Evolutionary conservation across 2,797 vertebrate genomes (phyloP), one percentile per base, ranked within the genome.

Genomic region (Siniperca obscura): DNA sequence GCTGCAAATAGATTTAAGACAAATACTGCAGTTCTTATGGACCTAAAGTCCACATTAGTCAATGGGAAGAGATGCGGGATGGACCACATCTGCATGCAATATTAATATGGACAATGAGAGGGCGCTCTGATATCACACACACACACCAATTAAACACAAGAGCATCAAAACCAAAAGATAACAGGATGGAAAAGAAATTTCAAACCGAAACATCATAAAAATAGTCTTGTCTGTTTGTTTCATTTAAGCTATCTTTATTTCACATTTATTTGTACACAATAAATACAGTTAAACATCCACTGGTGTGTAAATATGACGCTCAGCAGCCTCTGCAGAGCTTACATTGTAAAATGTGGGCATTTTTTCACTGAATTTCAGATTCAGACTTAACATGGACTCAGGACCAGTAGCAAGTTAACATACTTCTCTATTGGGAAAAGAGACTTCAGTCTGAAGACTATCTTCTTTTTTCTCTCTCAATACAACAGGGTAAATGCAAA

Each of bases 231-330:
- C 50, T 52, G 21, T 70, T 11, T 30, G 11, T 71, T 90, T 82
- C 22, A 80, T 84, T 89, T 84, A 82, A 88, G 95, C 97, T 97
- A 96, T 96, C 89, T 94, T 98, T 98, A 98, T 97, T 97, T 97
- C 97, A 98, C 96, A 96, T 97, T 94, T 92, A 92, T 93, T 97
- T 97, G 95, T 98, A 97, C 95, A 97, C 97, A 98, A 98, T 98
- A 98, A 98, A 98, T 98, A 98, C 96, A 97, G 94, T 96, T 97
- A 95, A 96, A 97, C 96, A 96, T 96, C 95, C 96, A 96, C 95
- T 95, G 96, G 91, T 95, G 96, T 96, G 96, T 92, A 91, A 87
- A 88, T 88, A 68, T 42, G 88, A 87, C 56, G 59, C 87, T 88
- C 81, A 17, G 64, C 85, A 86, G 85, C 46, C 60, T 83, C 80